Conservation (phyloP, 2,797 vertebrate genomes). For the Notamacropus eugenii region DNA sequence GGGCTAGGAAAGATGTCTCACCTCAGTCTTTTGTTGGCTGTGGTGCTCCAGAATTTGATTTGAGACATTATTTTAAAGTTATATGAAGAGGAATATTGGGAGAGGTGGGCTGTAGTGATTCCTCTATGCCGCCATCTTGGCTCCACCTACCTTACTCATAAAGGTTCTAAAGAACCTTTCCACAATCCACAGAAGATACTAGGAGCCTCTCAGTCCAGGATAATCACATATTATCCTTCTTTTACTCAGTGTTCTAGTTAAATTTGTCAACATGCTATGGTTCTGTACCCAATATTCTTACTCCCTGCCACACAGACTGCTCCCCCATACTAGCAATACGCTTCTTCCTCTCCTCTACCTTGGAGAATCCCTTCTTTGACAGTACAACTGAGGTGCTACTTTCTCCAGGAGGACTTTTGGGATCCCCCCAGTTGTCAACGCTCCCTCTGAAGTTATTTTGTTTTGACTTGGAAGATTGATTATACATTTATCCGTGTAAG, state of each 20-base stretch:
- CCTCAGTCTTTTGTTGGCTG: too few species aligned
- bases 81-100: too few species aligned
- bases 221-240: not conserved
- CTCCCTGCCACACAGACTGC: not conserved
- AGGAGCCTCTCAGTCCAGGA: not conserved
- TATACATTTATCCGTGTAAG: not conserved
- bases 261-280: not conserved
- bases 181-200: not conserved
- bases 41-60: too few species aligned
- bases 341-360: not conserved
- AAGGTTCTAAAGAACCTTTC: not conserved
- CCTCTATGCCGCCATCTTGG: too few species aligned
- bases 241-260: not conserved
- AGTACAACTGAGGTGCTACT: not conserved
- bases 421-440: not conserved
- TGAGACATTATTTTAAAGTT: too few species aligned
- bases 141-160: too few species aligned
- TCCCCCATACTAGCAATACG: not conserved
- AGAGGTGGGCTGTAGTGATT: too few species aligned
- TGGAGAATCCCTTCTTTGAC: not conserved
- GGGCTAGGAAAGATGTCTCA: too few species aligned
- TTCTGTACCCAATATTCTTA: not conserved
- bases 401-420: not conserved
- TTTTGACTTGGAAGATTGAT: not conserved
- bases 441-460: not conserved